Conservation (phyloP, 2,888 invertebrate species). For the Pterostichus niger region DNA sequence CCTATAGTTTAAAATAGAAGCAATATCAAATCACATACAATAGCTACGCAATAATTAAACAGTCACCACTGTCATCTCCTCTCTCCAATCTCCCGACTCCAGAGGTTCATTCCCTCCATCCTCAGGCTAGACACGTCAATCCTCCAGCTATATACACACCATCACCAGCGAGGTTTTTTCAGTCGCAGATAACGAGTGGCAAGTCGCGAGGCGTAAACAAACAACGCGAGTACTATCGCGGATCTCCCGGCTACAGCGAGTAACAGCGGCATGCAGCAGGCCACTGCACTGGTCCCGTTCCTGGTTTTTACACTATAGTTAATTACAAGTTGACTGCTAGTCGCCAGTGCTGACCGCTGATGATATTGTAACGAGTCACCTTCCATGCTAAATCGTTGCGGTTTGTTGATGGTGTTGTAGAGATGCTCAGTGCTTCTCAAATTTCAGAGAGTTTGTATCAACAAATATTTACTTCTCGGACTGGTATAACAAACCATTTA, state of each 20-base stretch:
- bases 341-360: slow-evolving; percentile 9
- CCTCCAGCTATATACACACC: too few species aligned
- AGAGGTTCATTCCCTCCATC: too few species aligned
- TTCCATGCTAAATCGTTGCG: slow-evolving; percentile 2
- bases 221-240: slow-evolving; percentile 34
- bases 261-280: neutral
- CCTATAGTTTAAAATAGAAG: too few species aligned
- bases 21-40: neutral
- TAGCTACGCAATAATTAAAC: slow-evolving; percentile 7
- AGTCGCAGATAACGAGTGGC: neutral
- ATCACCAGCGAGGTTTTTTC: slow-evolving; percentile 16
- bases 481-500: too few species aligned
- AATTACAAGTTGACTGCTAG: slow-evolving; percentile 25
- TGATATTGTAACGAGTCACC: slow-evolving; percentile 35
- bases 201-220: slow-evolving; percentile 49
- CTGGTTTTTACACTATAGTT: slow-evolving; percentile 5
- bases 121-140: too few species aligned
- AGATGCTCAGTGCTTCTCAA: slow-evolving; percentile 7
- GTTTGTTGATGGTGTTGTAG: neutral
- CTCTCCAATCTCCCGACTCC: neutral
- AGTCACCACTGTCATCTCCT: slow-evolving; percentile 22
- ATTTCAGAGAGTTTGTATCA: neutral
- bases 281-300: slow-evolving; percentile 18
- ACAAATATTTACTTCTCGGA: too few species aligned
- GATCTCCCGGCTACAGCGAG: neutral